Percentiles rank a stretch among this genome's conserved stretches.
phyloP scores from a whole-genome alignment of 2,113 vertebrate species.

The Archilochus colubris region DNA sequence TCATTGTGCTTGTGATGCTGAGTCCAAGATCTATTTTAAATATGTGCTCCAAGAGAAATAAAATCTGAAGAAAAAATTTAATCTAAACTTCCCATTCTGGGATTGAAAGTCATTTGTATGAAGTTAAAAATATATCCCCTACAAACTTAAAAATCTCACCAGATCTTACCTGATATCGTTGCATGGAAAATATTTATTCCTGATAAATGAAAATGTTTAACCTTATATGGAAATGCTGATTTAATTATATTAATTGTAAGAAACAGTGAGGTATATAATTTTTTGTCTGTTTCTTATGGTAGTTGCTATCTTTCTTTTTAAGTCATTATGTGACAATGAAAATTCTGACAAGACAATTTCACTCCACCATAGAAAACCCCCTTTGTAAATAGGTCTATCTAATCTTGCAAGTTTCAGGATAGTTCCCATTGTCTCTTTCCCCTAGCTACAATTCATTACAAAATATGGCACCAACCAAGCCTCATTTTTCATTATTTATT shows the following conservation, averaged over 20 bases:
- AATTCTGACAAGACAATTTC: not conserved
- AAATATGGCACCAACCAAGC: constrained; percentile 23
- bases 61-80: not conserved
- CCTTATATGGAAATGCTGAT: not conserved
- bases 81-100: not conserved
- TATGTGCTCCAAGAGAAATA: not conserved
- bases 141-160: not conserved
- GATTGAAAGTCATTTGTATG: not conserved
- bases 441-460: constrained; percentile 52
- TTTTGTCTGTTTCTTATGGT: not conserved
- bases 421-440: constrained; percentile 35
- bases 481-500: constrained; percentile 67
- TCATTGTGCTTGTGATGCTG: not conserved
- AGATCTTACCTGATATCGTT: not conserved
- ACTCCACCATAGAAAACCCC: not conserved
- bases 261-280: not conserved
- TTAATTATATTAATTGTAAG: not conserved
- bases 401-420: constrained; percentile 28
- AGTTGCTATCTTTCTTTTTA: not conserved
- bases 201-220: not conserved
- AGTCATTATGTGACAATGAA: not conserved
- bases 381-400: not conserved
- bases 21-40: not conserved
- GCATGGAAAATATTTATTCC: not conserved
- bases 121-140: not conserved